Evolutionary conservation across 2,113 vertebrate genomes (phyloP).

Genomic region (Leucoraja erinaceus): DNA sequence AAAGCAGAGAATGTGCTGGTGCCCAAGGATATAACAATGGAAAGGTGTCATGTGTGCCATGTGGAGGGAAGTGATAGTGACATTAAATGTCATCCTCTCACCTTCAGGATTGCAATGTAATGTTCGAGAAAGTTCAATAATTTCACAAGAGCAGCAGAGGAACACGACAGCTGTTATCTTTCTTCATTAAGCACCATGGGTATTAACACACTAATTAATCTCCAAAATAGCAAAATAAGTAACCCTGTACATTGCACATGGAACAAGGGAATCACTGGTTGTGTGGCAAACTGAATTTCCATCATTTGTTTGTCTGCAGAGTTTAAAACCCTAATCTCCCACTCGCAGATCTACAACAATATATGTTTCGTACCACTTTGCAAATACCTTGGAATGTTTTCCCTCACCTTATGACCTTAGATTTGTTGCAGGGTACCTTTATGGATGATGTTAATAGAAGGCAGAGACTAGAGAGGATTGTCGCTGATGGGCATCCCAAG

Average conservation of each 20-base stretch:
- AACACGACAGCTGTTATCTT: not conserved
- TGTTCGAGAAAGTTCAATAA: not conserved
- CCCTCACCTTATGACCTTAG: too few species aligned
- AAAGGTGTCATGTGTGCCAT: not conserved
- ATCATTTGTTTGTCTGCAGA: not conserved
- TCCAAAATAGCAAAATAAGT: not conserved
- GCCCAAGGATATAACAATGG: not conserved
- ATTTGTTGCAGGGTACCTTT: too few species aligned
- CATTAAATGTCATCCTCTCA: not conserved
- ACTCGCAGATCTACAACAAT: too few species aligned
- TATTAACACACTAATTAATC: not conserved
- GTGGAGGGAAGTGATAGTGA: not conserved
- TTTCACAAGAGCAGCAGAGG: not conserved
- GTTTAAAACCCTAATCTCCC: not conserved
- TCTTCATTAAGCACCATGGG: not conserved
- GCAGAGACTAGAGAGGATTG: too few species aligned
- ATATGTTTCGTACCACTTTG: too few species aligned
- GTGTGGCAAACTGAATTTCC: not conserved
- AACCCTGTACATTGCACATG: not conserved
- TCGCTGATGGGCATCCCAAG: too few species aligned
- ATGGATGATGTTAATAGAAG: too few species aligned
- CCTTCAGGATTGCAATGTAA: not conserved
- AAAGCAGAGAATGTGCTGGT: not conserved
- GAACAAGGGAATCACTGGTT: not conserved
- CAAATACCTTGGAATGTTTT: too few species aligned